Conservation (phyloP, 2,888 invertebrate species). For the Mactromeris polynyma region DNA sequence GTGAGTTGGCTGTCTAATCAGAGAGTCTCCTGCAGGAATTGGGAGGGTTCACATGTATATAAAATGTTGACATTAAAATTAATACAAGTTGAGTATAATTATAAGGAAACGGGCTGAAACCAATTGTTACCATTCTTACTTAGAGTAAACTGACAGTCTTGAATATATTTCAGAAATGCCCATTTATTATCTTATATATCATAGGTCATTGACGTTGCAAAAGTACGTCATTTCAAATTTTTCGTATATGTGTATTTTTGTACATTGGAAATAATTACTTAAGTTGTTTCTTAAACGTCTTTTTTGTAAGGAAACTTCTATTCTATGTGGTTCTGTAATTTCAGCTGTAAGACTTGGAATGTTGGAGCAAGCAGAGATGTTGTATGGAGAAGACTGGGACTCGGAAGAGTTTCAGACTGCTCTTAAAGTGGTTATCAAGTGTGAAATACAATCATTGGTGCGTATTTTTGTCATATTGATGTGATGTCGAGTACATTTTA, state of each 20-base stretch:
- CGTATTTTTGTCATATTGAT: no score
- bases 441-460: constrained; percentile 68
- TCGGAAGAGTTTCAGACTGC: constrained; percentile 65
- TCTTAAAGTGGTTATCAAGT: constrained; percentile 67
- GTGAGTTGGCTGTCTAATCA: no score
- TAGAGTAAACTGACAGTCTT: not conserved
- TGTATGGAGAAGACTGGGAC: constrained; percentile 60
- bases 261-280: not conserved
- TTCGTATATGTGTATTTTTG: not conserved
- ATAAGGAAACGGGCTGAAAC: no score
- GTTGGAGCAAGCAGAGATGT: not conserved
- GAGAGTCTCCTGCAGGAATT: no score
- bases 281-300: not conserved
- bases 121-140: no score
- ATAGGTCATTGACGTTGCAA: no score
- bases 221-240: not conserved
- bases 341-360: not conserved
- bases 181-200: not conserved
- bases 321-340: not conserved
- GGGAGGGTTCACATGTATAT: no score
- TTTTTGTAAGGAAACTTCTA: not conserved
- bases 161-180: not conserved
- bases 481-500: no score
- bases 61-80: no score
- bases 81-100: no score